A percentile compares a stretch with the other conserved stretches of the same genome.
phyloP scores from a whole-genome alignment of 37 sponge, comb jelly and placozoan species.

The Agelas oroides region DNA sequence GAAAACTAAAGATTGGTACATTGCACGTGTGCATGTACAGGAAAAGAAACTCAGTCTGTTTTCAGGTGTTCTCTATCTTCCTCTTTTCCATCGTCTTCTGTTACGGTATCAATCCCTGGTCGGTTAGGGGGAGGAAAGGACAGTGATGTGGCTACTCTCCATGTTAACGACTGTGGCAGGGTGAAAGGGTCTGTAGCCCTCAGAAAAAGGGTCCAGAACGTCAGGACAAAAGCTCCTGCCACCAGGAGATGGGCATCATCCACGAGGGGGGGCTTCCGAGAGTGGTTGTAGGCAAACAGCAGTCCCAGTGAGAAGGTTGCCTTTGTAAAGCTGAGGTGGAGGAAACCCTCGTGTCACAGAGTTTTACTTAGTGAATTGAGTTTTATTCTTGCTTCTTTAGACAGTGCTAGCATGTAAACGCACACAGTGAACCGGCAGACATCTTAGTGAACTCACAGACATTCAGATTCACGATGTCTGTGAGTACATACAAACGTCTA shows the following conservation, averaged over 20 bases:
- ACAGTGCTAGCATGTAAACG: no score
- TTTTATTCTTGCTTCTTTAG: no score
- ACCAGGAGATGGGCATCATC: slow-evolving; percentile 30
- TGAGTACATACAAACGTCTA: no score
- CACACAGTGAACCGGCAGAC: no score
- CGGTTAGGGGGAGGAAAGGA: not conserved
- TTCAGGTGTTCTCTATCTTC: no score
- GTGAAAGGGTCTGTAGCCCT: slow-evolving; percentile 14
- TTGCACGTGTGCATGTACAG: no score
- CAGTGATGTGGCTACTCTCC: slow-evolving; percentile 12
- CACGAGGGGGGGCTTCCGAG: not conserved
- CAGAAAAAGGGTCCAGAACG: not conserved
- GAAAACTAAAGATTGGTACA: no score
- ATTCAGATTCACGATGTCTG: no score
- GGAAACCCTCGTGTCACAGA: not conserved
- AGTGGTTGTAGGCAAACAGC: slow-evolving; percentile 30
- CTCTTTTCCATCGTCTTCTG: no score
- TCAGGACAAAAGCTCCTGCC: slow-evolving; percentile 18
- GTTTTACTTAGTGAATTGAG: no score
- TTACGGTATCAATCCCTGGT: not conserved
- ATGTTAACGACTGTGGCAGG: slow-evolving; percentile 27
- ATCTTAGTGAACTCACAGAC: no score
- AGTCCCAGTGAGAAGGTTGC: slow-evolving; percentile 24
- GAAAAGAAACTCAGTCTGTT: no score
- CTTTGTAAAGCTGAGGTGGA: slow-evolving; percentile 34